These are phyloP conservation scores for Marronus borbonicus DNA, from an alignment of 2,888 invertebrate genomes.

Conservation along the genomic window DNA sequence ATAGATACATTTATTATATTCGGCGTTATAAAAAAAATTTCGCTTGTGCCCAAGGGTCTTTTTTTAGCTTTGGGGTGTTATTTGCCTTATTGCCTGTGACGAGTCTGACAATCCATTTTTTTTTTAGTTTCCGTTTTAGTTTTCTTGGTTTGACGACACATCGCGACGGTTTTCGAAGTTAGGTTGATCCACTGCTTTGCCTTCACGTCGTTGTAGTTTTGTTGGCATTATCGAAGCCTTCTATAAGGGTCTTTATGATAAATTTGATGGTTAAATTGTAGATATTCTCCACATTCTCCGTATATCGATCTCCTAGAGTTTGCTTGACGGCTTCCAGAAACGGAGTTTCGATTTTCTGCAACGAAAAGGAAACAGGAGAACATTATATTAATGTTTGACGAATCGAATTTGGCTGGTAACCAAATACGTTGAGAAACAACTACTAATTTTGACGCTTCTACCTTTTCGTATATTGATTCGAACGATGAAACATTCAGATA, in stretches of 20 bases:
- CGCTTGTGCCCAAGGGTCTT: constrained; percentile 25
- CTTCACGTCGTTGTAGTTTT: constrained; percentile 66
- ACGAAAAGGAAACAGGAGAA: constrained; percentile 57
- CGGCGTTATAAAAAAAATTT: constrained; percentile 29
- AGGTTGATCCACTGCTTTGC: neutral
- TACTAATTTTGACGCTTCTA: too few relatives aligned
- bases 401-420: too few relatives aligned
- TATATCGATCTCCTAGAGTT: constrained; percentile 90
- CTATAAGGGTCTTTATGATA: constrained; percentile 87
- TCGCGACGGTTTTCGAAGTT: constrained; percentile 16
- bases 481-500: too few relatives aligned
- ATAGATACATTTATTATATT: constrained; percentile 10
- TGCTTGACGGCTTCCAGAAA: constrained; percentile 89
- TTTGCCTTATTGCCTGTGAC: neutral
- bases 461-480: too few relatives aligned
- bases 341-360: constrained; percentile 91
- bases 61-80: constrained; percentile 9
- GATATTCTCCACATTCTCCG: constrained; percentile 90
- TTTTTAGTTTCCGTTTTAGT: too few relatives aligned
- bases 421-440: too few relatives aligned
- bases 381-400: constrained; percentile 5
- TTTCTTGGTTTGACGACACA: neutral
- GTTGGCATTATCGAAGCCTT: constrained; percentile 79
- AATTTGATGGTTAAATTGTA: constrained; percentile 91
- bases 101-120: constrained; percentile 6